Base-by-base conservation (phyloP, 2,888 invertebrate genomes). In the Synanthedon tipuliformis region DNA sequence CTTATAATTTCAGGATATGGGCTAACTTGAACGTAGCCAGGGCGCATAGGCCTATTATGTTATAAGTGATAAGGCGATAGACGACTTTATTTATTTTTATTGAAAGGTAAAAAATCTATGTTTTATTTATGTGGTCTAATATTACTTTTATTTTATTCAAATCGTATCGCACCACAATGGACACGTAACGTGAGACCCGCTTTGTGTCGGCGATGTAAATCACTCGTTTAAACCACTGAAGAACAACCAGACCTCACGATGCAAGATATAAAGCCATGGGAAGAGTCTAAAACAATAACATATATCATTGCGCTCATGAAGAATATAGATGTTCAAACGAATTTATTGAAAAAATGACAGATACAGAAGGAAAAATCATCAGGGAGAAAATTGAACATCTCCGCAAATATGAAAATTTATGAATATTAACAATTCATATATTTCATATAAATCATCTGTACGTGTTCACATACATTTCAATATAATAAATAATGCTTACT, bases 121-220 rank as follows among this genome's bases (percentile, higher is more conserved):
- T 34, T 34, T 10, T 10, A 34, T 34, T 34, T 34, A 34, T 10
- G 10, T 34, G 34, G 34, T 34, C 34, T 10, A 10, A 34, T 10
- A 34, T 34, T 10, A 34, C 34, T 58, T 61, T 56, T 57, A 61
- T 62, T 62, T 56, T 57, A 61, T 62, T 62, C 60, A 59, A 51
- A 53, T 55, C 60, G 59, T 66, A 61, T 62, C 72, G 73, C 60
- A 56, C 51, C 45, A 69, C 68, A 76, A 68, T 72, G 75, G 71
- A 61, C 54, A 71, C 68, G 54, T 59, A 62, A 64, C 65, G 64
- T 64, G 63, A 59, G 59, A 60, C 55, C 55, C 41, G 61, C 61
- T 65, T 63, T 65, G 62, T 69, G 60, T 62, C 61, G 59, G 61
- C 61, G 64, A 71, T 71, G 69, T 69, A 71, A 74, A 77, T 76